Conservation (phyloP, 1,140 invertebrate genomes). For the Saccostrea cuccullata region DNA sequence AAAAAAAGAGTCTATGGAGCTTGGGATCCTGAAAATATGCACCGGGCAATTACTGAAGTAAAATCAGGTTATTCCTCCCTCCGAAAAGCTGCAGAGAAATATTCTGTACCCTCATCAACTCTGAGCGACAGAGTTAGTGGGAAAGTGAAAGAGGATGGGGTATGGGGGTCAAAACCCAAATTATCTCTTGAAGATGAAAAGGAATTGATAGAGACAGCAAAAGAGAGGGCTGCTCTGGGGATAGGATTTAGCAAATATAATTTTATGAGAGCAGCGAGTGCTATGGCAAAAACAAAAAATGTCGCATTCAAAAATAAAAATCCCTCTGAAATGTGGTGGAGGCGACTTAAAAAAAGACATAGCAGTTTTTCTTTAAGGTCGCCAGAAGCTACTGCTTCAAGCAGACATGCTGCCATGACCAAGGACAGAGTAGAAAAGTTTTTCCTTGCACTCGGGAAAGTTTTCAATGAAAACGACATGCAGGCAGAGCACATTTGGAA, state of each 20-base stretch:
- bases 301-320: constrained; percentile 4
- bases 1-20: no score
- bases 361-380: constrained; percentile 32
- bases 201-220: constrained; percentile 1
- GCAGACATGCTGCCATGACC: constrained; percentile 31
- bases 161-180: neutral
- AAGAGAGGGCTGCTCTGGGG: neutral
- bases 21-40: no score
- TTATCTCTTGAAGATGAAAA: neutral
- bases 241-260: constrained; percentile 37
- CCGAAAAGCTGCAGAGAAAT: no score
- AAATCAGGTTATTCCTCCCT: no score
- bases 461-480: constrained; percentile 18
- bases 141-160: neutral
- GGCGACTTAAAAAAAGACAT: constrained; percentile 21
- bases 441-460: constrained; percentile 27
- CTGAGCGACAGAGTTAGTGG: no score
- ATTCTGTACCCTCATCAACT: no score
- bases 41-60: no score
- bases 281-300: neutral
- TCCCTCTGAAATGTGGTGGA: constrained; percentile 37
- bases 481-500: constrained; percentile 39
- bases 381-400: constrained; percentile 24
- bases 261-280: constrained; percentile 4
- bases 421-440: neutral